Percentiles rank a stretch among this genome's conserved stretches.
Evolutionary conservation across 2,888 invertebrate species (phyloP).

Genomic region (Ephialtes manifestator): DNA sequence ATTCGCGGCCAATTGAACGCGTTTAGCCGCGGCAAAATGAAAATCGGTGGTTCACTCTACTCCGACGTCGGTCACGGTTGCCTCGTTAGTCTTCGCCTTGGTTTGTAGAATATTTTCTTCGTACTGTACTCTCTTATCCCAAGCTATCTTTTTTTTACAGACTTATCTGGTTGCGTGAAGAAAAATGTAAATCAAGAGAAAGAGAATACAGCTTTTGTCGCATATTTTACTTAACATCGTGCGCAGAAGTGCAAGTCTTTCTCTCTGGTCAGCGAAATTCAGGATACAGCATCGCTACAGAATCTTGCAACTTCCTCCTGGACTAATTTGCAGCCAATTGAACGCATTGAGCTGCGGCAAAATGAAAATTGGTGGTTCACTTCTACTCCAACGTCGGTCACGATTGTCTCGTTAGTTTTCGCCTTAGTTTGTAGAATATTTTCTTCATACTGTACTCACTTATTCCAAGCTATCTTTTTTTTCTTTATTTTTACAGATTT

Average conservation of each 20-base stretch:
- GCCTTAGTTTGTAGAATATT: slow-evolving; percentile 4
- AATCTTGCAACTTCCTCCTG: slow-evolving; percentile 74
- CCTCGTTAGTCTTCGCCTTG: slow-evolving; percentile 54
- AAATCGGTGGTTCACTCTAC: slow-evolving; percentile 71
- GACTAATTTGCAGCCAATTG: slow-evolving; percentile 72
- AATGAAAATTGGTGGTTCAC: slow-evolving; percentile 73
- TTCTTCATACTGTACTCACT: slow-evolving; percentile 17
- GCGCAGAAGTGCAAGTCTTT: slow-evolving; percentile 26
- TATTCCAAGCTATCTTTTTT: background rate
- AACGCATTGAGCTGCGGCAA: slow-evolving; percentile 67
- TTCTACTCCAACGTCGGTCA: slow-evolving; percentile 65
- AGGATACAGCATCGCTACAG: slow-evolving; percentile 41
- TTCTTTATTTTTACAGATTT: slow-evolving; percentile 12
- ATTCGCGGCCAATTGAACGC: slow-evolving; percentile 72
- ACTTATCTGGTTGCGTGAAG: slow-evolving; percentile 2
- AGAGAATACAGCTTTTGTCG: slow-evolving; percentile 6
- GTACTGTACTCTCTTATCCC: slow-evolving; percentile 10
- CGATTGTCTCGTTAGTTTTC: slow-evolving; percentile 66
- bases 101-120: slow-evolving; percentile 16
- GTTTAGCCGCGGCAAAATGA: slow-evolving; percentile 70
- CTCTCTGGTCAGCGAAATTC: slow-evolving; percentile 61
- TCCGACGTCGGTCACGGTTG: slow-evolving; percentile 69
- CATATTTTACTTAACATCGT: background rate
- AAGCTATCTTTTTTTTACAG: background rate
- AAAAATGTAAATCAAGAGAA: slow-evolving; percentile 30